Percentiles rank a stretch among this genome's conserved stretches.
phyloP scores from a whole-genome alignment of 2,797 vertebrate species.

The Hippoglossus hippoglossus region DNA sequence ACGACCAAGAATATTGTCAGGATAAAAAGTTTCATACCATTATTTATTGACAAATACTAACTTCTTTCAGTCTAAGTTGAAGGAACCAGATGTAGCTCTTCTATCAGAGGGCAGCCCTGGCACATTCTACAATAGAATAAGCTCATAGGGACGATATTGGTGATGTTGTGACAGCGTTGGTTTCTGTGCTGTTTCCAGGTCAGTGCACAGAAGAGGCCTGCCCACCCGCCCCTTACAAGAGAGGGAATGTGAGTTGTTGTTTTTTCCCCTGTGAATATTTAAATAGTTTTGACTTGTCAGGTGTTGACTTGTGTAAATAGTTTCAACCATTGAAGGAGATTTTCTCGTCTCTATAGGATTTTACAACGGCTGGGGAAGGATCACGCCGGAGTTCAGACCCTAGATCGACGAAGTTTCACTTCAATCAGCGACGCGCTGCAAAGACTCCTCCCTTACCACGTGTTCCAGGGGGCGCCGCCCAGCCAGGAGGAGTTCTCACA shows the following conservation, averaged over 20 bases:
- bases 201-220: slow-evolving; percentile 89
- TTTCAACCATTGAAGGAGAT: not conserved
- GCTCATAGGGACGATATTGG: not conserved
- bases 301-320: not conserved
- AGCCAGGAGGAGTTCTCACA: slow-evolving; percentile 90
- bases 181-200: slow-evolving; percentile 45
- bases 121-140: not conserved
- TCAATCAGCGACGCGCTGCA: slow-evolving; percentile 90
- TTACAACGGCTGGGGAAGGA: slow-evolving; percentile 92
- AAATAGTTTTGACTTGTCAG: not conserved
- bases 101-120: not conserved
- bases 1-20: too few relatives aligned
- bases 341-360: slow-evolving; percentile 80
- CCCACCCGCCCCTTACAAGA: slow-evolving; percentile 90
- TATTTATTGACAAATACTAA: too few relatives aligned
- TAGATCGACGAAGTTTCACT: slow-evolving; percentile 87
- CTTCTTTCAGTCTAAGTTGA: too few relatives aligned
- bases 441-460: slow-evolving; percentile 94
- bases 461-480: slow-evolving; percentile 92
- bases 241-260: slow-evolving; percentile 91
- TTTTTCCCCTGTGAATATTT: not conserved
- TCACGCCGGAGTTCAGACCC: slow-evolving; percentile 86
- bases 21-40: too few relatives aligned
- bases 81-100: too few relatives aligned
- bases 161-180: not conserved